Evolutionary conservation across 2,797 vertebrate species (phyloP), one percentile per base, ranked within the genome.

Genomic region (Channallabes apus): DNA sequence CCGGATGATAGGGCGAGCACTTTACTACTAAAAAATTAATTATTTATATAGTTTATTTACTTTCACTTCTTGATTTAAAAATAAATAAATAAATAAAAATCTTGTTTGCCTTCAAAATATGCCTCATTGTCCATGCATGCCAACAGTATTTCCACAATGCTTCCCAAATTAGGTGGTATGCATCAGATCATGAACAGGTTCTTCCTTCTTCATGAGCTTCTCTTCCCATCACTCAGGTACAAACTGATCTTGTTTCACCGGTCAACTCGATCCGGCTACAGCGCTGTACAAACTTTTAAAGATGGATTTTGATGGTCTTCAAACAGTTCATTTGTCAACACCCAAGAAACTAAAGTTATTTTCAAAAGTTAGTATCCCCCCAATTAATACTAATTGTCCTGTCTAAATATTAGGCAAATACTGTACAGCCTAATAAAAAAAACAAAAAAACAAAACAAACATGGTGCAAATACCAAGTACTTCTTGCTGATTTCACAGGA

Each of bases 91-190:
- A 65, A 62, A 24, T 15, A n/a, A 8, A 8, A 46, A 46, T 46
- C 8, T 29, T 2, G n/a, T 12, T 3, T 14, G 27, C 3, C 64
- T 29, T 65, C 3, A 65, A 65, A 65, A 29, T 73, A 69, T 38
- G 59, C 67, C 69, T 82, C 32, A 65, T 77, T 73, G 84, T 83
- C 80, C 32, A 38, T 38, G 41, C 35, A 71, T 41, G 3, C 0
- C 3, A 5, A 24, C 2, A 3, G 29, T 18, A 51, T n/a, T 29
- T 75, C n/a, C 14, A 27, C 9, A 46, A 29, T 54, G 6, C n/a
- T 29, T 54, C 24, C n/a, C 2, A 73, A n/a, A 73, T 27, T 24
- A n/a, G 12, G 24, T 54, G 14, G n/a, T 7, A 27, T n/a, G 11
- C 24, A 17, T n/a, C 6, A 11, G 20, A 71, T 56, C 24, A 71